These are phyloP conservation scores for Lampris megalopsis DNA, from an alignment of 2,113 vertebrate genomes.

Conservation along the genomic window DNA sequence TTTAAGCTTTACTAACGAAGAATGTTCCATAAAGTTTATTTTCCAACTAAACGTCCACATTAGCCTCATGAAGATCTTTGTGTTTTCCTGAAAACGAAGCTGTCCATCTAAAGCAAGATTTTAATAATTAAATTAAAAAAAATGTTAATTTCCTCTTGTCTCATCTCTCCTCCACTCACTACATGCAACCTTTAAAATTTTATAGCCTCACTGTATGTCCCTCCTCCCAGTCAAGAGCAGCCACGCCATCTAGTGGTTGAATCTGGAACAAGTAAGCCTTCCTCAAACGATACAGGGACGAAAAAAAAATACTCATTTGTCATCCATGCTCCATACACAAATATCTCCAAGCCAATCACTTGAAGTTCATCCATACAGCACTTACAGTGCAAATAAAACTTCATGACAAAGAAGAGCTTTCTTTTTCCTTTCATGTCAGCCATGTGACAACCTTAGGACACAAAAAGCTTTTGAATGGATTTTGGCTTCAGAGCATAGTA, in stretches of 20 bases:
- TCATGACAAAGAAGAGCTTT: conserved; percentile 66
- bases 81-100: no score
- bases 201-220: neutral
- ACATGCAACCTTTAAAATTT: neutral
- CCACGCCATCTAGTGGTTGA: conserved; percentile 74
- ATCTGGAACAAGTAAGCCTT: conserved; percentile 16
- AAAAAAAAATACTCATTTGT: conserved; percentile 44
- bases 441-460: conserved; percentile 66
- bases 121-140: no score
- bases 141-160: neutral
- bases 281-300: conserved; percentile 26
- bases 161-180: neutral
- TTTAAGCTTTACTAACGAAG: neutral
- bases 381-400: conserved; percentile 76
- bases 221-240: conserved; percentile 35
- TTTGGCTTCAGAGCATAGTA: conserved; percentile 66
- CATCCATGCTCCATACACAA: conserved; percentile 54
- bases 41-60: no score
- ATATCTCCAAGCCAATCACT: conserved; percentile 72
- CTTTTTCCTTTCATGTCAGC: conserved; percentile 69
- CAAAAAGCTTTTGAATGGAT: conserved; percentile 31
- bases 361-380: conserved; percentile 68
- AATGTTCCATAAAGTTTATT: no score
- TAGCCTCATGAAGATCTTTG: no score
- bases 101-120: no score